phyloP scores from a whole-genome alignment of 2,888 invertebrate genomes.

The Diadegma fenestrale region DNA sequence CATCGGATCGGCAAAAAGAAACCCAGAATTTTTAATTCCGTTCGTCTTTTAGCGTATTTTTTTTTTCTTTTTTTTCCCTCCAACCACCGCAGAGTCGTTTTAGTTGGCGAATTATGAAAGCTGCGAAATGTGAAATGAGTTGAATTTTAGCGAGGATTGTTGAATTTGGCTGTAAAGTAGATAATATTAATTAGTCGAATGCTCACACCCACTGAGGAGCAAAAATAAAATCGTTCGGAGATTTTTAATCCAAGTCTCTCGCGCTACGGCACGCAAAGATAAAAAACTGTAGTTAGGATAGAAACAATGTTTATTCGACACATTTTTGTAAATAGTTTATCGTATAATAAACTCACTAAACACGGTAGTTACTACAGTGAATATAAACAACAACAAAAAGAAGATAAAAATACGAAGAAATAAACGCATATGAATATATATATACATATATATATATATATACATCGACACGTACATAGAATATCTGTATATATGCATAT shows the following conservation, averaged over 20 bases:
- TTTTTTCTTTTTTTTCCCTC: slow-evolving; percentile 60
- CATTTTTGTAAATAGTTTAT: slow-evolving; percentile 81
- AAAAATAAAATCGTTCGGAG: slow-evolving; percentile 47
- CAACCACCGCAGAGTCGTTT: slow-evolving; percentile 14
- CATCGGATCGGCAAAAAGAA: slow-evolving; percentile 19
- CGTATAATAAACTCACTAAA: slow-evolving; percentile 71
- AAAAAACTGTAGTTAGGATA: slow-evolving; percentile 80
- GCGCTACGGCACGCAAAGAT: slow-evolving; percentile 80
- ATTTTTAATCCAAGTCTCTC: slow-evolving; percentile 75
- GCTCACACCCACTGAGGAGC: slow-evolving; percentile 64
- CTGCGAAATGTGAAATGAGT: slow-evolving; percentile 69
- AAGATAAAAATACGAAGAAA: slow-evolving; percentile 66
- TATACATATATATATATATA: slow-evolving; percentile 52
- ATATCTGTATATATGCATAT: slow-evolving; percentile 68
- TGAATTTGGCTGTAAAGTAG: slow-evolving; percentile 84
- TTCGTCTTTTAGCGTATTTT: slow-evolving; percentile 60
- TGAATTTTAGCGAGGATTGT: slow-evolving; percentile 82
- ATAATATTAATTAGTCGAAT: slow-evolving; percentile 75
- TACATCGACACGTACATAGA: slow-evolving; percentile 63
- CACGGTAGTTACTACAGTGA: slow-evolving; percentile 63
- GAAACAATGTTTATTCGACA: slow-evolving; percentile 80
- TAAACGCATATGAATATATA: slow-evolving; percentile 66
- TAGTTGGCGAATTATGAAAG: slow-evolving; percentile 44
- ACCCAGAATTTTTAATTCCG: slow-evolving; percentile 49
- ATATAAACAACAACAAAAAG: slow-evolving; percentile 40